Evolutionary conservation across 2,888 invertebrate species (phyloP).

Genomic region (Hydrotaea cyrtoneurina): DNA sequence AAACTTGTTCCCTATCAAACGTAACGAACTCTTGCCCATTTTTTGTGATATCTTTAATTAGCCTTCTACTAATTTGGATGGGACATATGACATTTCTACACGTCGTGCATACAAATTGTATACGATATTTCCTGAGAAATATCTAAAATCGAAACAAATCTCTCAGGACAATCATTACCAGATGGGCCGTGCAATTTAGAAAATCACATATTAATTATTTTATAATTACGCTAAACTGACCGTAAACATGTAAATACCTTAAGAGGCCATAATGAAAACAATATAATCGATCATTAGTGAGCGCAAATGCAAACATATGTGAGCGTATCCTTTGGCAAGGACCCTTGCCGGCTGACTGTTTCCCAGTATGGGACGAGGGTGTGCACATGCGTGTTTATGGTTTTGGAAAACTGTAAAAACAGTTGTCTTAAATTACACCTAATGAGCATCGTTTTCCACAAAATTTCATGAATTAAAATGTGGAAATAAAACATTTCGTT

Average conservation of each 20-base stretch:
- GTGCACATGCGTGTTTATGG: constrained; percentile 46
- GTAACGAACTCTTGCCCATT: too few relatives aligned
- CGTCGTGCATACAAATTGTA: too few relatives aligned
- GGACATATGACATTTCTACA: too few relatives aligned
- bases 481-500: constrained; percentile 41
- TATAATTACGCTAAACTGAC: constrained; percentile 60
- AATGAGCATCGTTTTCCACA: constrained; percentile 70
- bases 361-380: background rate
- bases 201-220: constrained; percentile 62
- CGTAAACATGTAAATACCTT: constrained; percentile 53
- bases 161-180: too few relatives aligned
- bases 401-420: constrained; percentile 59
- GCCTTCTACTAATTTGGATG: too few relatives aligned
- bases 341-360: background rate
- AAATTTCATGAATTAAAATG: constrained; percentile 57
- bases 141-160: too few relatives aligned
- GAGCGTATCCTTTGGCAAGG: constrained; percentile 22
- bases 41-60: too few relatives aligned
- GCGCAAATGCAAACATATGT: constrained; percentile 60
- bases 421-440: constrained; percentile 71
- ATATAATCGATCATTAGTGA: constrained; percentile 64
- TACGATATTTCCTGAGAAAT: too few relatives aligned
- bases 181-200: too few relatives aligned
- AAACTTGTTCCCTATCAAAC: too few relatives aligned
- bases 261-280: constrained; percentile 47